Evolutionary conservation across 2,888 invertebrate species (phyloP).

Genomic region (Pardosa pseudoannulata): DNA sequence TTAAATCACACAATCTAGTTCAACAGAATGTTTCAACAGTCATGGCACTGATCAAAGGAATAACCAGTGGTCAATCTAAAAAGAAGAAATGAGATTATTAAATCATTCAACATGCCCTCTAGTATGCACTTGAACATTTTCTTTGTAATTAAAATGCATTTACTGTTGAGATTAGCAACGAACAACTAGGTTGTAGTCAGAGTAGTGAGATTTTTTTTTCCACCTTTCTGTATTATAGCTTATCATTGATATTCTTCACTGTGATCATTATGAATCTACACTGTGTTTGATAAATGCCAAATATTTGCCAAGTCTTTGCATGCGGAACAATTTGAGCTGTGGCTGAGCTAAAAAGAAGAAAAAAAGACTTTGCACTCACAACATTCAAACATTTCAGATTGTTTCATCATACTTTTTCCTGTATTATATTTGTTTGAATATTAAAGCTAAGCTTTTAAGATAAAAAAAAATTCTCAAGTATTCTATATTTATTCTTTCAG

Average conservation of each 20-base stretch:
- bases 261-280: conserved; percentile 21
- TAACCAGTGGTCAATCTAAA: conserved; percentile 41
- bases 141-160: conserved; percentile 16
- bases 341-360: neutral
- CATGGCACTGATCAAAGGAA: conserved; percentile 33
- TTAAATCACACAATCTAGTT: conserved; percentile 46
- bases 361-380: conserved; percentile 6
- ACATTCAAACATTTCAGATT: conserved; percentile 16
- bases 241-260: conserved; percentile 36
- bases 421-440: conserved; percentile 23
- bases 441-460: conserved; percentile 19
- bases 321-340: conserved; percentile 13
- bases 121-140: conserved; percentile 46
- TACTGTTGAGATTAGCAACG: conserved; percentile 38
- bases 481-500: too few relatives aligned
- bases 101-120: neutral
- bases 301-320: conserved; percentile 41
- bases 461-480: conserved; percentile 12
- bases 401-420: conserved; percentile 13
- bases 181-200: conserved; percentile 58
- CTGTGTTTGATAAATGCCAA: conserved; percentile 24
- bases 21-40: conserved; percentile 38
- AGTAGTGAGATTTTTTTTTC: conserved; percentile 59
- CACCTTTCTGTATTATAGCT: conserved; percentile 54
- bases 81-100: conserved; percentile 55